A percentile compares a stretch with the other conserved stretches of the same genome.
Evolutionary conservation across 1,140 invertebrate genomes (phyloP).

Genomic region (Lerema accius): DNA sequence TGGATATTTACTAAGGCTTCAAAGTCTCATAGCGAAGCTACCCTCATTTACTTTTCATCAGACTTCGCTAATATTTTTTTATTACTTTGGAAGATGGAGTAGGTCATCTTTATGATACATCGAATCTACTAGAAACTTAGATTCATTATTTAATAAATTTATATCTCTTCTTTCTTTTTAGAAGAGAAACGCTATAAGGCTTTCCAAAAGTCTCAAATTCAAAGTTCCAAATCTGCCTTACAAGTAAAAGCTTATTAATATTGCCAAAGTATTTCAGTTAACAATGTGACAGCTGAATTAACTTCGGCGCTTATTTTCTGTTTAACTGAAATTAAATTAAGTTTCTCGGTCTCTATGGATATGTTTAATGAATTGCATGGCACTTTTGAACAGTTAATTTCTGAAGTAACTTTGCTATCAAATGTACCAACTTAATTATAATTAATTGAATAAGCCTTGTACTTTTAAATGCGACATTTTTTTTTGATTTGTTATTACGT

Average conservation of each 20-base stretch:
- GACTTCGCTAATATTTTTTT: no score
- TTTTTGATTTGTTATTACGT: no score
- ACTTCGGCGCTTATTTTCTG: conserved; percentile 16
- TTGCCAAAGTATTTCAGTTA: conserved; percentile 11
- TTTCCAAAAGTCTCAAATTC: background rate
- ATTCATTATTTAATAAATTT: no score
- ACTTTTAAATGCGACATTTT: no score
- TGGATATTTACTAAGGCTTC: no score
- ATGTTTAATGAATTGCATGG: conserved; percentile 12
- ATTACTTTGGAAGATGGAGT: no score
- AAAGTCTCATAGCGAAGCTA: no score
- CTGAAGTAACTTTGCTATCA: conserved; percentile 17
- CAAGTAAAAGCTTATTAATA: conserved; percentile 5
- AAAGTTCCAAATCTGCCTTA: background rate
- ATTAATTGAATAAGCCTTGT: conserved; percentile 12
- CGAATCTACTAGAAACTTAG: no score
- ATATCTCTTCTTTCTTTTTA: no score
- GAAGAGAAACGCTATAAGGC: background rate
- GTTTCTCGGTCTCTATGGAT: conserved; percentile 15
- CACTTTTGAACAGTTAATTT: conserved; percentile 1
- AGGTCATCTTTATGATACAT: no score
- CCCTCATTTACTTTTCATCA: no score
- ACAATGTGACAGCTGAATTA: conserved; percentile 10
- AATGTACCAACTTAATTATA: conserved; percentile 2
- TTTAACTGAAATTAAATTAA: conserved; percentile 19